Evolutionary conservation across 2,113 vertebrate genomes (phyloP).

Genomic region (Protobothrops flavoviridis): DNA sequence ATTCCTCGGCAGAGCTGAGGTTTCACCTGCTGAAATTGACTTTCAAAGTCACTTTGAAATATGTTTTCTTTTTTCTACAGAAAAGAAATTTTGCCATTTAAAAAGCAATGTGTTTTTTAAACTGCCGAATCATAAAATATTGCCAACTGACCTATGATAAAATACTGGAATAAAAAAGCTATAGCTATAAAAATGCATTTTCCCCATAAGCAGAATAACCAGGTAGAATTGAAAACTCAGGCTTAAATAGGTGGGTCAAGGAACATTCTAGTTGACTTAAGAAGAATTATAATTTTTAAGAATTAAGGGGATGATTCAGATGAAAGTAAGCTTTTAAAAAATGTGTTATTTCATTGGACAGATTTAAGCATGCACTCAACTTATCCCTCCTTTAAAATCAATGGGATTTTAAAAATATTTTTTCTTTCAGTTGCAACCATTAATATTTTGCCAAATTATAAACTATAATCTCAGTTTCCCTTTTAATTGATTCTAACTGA

Average conservation of each 20-base stretch:
- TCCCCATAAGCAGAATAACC: not conserved
- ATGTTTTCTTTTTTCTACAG: conserved; percentile 60
- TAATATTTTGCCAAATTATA: conserved; percentile 15
- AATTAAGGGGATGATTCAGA: rapidly evolving
- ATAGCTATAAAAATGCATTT: conserved; percentile 28
- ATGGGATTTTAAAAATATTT: not conserved
- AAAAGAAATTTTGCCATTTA: conserved; percentile 7
- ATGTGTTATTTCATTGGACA: not conserved
- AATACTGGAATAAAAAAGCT: conserved; percentile 6
- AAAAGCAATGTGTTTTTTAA: conserved; percentile 18
- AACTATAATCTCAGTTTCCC: rapidly evolving
- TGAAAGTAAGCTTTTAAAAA: not conserved
- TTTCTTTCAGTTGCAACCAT: not conserved
- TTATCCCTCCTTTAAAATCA: not conserved
- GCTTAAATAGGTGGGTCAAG: conserved; percentile 13
- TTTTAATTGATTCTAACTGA: not conserved
- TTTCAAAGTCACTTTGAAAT: conserved; percentile 47
- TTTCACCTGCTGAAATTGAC: conserved; percentile 34
- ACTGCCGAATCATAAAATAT: not conserved
- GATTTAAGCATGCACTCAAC: not conserved
- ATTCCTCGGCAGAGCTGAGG: conserved; percentile 38
- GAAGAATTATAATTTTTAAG: not conserved
- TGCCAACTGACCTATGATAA: not conserved
- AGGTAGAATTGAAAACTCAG: conserved; percentile 21
- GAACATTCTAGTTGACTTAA: not conserved